Base-by-base conservation (phyloP, 2,888 invertebrate genomes). In the Prenolepis imparis region DNA sequence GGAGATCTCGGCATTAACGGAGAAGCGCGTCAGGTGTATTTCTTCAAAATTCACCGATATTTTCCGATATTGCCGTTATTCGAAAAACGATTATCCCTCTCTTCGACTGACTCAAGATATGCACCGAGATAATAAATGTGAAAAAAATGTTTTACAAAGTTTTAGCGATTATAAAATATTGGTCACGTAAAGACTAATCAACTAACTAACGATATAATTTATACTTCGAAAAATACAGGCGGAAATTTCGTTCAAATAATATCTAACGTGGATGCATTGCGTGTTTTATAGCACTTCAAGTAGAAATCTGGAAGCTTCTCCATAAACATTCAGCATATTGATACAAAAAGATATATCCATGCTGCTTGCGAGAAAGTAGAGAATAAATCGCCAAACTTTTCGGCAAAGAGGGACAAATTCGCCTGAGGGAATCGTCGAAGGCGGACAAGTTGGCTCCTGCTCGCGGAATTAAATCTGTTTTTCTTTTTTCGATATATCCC, bases 361-460 rank as follows among this genome's bases (percentile, higher is more conserved):
- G 82, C 81, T 81, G 64, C 15, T 48, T 80, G 87, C 66, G 88
- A 91, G 92, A 91, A 91, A 92, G 90, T 87, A 89, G 91, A 89
- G 91, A 92, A 93, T 93, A 93, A 92, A 93, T 93, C 90, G 89
- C 74, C 89, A 85, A 92, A 93, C 86, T 93, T 93, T 86, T 88
- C 88, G 89, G 75, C 72, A 77, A 73, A 88, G 75, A 83, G 86
- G 82, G 84, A 82, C 86, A 86, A 86, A 73, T 83, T 83, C 82
- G 83, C 52, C 73, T 77, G 61, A 48, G 68, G 80, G 83, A 82
- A 84, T 63, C 59, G 83, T 68, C 61, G 81, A 83, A 81, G 84
- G 82, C 85, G 66, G 59, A 32, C 68, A 80, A 82, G 74, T 67
- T 82, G 61, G 44, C 21, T 78, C 28, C 44, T 70, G 36, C 55